phyloP scores from a whole-genome alignment of 2,113 vertebrate species.

The Meles meles region DNA sequence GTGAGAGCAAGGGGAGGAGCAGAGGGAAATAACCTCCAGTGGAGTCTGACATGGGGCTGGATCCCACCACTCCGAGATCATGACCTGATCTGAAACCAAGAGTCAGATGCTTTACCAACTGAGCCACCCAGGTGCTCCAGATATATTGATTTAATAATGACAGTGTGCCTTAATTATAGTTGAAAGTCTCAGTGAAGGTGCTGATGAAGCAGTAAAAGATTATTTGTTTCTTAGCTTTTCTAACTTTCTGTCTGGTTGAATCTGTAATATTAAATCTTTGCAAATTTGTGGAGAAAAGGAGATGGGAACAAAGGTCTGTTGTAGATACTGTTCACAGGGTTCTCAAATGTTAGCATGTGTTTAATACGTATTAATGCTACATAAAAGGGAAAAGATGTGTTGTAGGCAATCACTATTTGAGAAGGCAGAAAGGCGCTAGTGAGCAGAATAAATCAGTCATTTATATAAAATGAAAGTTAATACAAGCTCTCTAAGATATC shows the following conservation, averaged over 20 bases:
- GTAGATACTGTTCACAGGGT: neutral
- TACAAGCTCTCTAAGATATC: neutral
- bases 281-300: neutral
- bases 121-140: neutral
- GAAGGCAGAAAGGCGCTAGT: neutral
- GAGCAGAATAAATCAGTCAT: neutral
- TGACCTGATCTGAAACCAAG: neutral
- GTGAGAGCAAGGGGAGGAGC: neutral
- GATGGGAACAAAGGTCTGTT: neutral
- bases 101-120: neutral
- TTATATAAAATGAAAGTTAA: neutral
- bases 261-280: neutral
- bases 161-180: neutral
- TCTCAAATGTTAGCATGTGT: neutral
- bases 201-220: neutral
- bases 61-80: neutral
- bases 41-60: neutral
- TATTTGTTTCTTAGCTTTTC: slow-evolving; percentile 1
- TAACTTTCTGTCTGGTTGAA: neutral
- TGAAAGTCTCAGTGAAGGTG: neutral
- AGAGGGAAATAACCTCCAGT: neutral
- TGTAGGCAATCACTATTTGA: neutral
- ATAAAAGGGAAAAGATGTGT: neutral
- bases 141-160: neutral
- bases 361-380: neutral